Conservation (phyloP, 2,888 invertebrate genomes). For the Chirona hameri region DNA sequence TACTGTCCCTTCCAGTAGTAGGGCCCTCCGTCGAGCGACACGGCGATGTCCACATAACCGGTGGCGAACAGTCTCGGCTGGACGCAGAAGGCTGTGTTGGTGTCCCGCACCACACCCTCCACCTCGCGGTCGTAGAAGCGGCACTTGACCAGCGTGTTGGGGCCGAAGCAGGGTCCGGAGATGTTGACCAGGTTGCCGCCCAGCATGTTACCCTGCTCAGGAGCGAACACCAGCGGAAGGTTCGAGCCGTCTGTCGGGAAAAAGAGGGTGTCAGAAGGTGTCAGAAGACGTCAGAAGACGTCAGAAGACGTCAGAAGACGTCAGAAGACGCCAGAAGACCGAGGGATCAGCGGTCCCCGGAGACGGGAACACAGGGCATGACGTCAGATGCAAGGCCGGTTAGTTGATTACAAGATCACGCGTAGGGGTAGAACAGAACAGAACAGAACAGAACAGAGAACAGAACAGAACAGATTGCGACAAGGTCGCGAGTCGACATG, state of each 20-base stretch:
- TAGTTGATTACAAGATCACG: too few relatives aligned
- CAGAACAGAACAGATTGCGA: too few relatives aligned
- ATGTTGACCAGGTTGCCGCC: slow-evolving; percentile 95
- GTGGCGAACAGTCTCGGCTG: slow-evolving; percentile 82
- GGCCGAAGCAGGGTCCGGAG: slow-evolving; percentile 89
- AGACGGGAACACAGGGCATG: too few relatives aligned
- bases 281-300: background rate
- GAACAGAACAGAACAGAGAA: too few relatives aligned
- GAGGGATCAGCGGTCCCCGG: too few relatives aligned
- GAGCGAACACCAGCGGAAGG: slow-evolving; percentile 79
- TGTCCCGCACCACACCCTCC: slow-evolving; percentile 41
- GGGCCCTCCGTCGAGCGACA: slow-evolving; percentile 75
- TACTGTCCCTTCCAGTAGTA: slow-evolving; percentile 85
- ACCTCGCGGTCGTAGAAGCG: slow-evolving; percentile 45
- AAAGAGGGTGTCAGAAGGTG: background rate
- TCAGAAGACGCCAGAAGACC: too few relatives aligned
- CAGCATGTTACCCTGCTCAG: slow-evolving; percentile 94
- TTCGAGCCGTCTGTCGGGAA: slow-evolving; percentile 65
- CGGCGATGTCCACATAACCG: slow-evolving; percentile 80
- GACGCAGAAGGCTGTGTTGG: slow-evolving; percentile 80
- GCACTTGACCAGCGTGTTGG: slow-evolving; percentile 70
- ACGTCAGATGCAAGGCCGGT: too few relatives aligned
- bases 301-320: background rate
- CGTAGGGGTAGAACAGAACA: too few relatives aligned
- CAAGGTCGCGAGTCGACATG: too few relatives aligned